A percentile compares a stretch with the other conserved stretches of the same genome.
These are phyloP conservation scores for Morpho achilles DNA, from an alignment of 2,888 invertebrate genomes.

Conservation along the genomic window DNA sequence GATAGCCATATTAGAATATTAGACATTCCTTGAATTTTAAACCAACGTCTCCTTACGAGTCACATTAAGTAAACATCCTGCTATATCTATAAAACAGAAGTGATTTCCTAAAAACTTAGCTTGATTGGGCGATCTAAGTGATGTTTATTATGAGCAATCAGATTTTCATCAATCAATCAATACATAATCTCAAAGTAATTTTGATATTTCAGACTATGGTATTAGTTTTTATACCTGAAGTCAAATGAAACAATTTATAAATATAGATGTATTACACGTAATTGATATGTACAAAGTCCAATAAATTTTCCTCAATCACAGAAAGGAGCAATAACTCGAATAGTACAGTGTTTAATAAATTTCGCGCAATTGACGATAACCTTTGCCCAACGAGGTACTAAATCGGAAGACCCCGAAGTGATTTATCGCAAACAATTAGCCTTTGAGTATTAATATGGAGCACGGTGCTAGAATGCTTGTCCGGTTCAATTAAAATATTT, in stretches of 20 bases:
- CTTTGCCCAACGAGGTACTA: conserved; percentile 37
- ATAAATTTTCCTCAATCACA: conserved; percentile 18
- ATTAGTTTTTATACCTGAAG: no score
- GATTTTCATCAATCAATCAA: no score
- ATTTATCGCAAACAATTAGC: conserved; percentile 60
- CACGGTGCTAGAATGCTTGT: conserved; percentile 14
- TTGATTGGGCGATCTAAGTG: no score
- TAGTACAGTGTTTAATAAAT: conserved; percentile 28
- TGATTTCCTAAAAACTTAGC: no score
- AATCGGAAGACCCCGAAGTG: conserved; percentile 50
- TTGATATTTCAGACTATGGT: no score
- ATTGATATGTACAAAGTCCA: conserved; percentile 17
- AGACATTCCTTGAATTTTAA: no score
- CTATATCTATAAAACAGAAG: no score
- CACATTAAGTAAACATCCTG: no score
- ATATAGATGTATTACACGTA: not conserved
- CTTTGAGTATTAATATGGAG: conserved; percentile 35
- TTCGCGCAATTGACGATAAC: conserved; percentile 57
- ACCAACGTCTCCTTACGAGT: no score
- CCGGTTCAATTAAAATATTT: not conserved
- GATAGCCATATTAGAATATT: no score
- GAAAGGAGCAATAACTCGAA: conserved; percentile 18
- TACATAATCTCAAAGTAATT: no score
- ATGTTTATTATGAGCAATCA: no score
- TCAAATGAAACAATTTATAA: not conserved